Percentiles rank a stretch among this genome's conserved stretches.
phyloP scores from a whole-genome alignment of 2,888 invertebrate genomes.

The Lithophane semibrunnea region DNA sequence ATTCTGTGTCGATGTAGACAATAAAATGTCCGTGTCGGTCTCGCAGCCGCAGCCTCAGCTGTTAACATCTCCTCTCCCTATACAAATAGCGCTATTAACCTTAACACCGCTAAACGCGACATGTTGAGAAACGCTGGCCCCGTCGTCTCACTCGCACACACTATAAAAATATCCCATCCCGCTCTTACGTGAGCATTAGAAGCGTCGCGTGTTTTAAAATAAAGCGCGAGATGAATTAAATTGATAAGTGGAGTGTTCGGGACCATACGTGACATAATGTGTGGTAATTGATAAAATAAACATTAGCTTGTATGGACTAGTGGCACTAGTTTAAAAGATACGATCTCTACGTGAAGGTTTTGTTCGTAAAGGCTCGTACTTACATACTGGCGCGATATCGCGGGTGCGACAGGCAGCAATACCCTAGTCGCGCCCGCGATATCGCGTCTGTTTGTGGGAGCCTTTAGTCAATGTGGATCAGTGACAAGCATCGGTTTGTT shows the following conservation, averaged over 20 bases:
- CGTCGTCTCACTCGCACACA: conserved; percentile 61
- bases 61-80: conserved; percentile 83
- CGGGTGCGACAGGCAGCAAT: too few relatives aligned
- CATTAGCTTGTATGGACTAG: conserved; percentile 63
- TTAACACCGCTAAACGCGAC: conserved; percentile 84
- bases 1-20: conserved; percentile 75
- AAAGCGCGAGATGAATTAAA: conserved; percentile 81
- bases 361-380: conserved; percentile 9
- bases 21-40: conserved; percentile 76
- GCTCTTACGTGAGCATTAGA: conserved; percentile 69
- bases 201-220: conserved; percentile 76
- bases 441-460: too few relatives aligned
- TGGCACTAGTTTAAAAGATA: conserved; percentile 49
- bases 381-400: too few relatives aligned
- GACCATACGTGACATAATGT: conserved; percentile 80
- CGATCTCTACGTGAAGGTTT: conserved; percentile 43
- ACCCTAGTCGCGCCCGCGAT: too few relatives aligned
- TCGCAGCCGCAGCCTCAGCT: conserved; percentile 73
- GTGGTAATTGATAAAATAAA: conserved; percentile 83
- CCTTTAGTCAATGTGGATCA: conserved; percentile 21
- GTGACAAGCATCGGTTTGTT: conserved; percentile 31
- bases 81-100: conserved; percentile 89
- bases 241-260: conserved; percentile 75
- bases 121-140: conserved; percentile 75
- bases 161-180: conserved; percentile 54